Evolutionary conservation across 2,797 vertebrate genomes (phyloP), one percentile per base, ranked within the genome.

Genomic region (Acanthopagrus latus): DNA sequence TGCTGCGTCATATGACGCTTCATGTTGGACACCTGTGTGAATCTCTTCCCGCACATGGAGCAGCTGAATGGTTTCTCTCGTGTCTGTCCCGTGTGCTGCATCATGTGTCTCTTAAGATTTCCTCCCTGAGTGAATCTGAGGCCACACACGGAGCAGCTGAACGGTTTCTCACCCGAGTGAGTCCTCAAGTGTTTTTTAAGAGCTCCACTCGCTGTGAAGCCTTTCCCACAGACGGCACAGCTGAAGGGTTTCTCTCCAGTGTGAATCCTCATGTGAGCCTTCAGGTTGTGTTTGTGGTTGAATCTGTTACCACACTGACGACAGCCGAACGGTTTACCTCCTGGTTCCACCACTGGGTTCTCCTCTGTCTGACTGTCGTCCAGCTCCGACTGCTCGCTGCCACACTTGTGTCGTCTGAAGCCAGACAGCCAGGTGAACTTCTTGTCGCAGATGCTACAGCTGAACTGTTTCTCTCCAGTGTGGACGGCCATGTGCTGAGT

Each of bases 31-130:
- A 69, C 60, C 3, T 77, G 69, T 0, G 81, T 73, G 3, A 78
- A 82, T n/a, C n/a, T 56, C 38, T 71, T 69, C 0, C 21, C 29
- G 0, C 80, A 82, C 0, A 64, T 0, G 0, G 58, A 55, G 65
- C 80, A 82, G 54, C 27, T 55, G 11, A 46, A 69, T 0, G 60
- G 76, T 65, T 71, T 78, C n/a, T 71, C 68, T 6, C 20, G 27
- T 0, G 47, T 47, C 0, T 52, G 48, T 5, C 57, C 64, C 0
- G 3, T 18, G 75, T 83, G 83, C 25, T 83, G 78, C 0, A 54
- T 46, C 80, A 79, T 79, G 76, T 86, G 80, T 7, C 69, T 62
- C 0, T 78, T 85, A 64, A 82, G 64, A 9, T 78, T 75, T 13
- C 68, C 75, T 4, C 79, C 72, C 5, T 79, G 68, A 1, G 70